Conservation (phyloP, 2,888 invertebrate species). For the Acrocera orbiculus region DNA sequence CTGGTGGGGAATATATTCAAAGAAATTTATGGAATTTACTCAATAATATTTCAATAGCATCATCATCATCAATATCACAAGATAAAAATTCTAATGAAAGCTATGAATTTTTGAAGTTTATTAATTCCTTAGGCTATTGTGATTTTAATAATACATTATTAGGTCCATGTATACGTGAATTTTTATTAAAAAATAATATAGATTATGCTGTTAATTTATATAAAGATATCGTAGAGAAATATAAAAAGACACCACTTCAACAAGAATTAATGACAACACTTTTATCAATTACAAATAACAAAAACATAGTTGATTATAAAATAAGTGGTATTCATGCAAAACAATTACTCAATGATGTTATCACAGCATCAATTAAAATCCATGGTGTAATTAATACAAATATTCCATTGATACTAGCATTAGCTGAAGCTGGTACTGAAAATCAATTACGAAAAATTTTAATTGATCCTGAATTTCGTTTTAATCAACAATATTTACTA, state of each 20-base stretch:
- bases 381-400: conserved; percentile 31
- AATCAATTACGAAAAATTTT: conserved; percentile 32
- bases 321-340: conserved; percentile 21
- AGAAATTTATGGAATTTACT: conserved; percentile 45
- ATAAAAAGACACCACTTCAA: conserved; percentile 45
- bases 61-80: conserved; percentile 9
- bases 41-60: conserved; percentile 32
- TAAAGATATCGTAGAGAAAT: conserved; percentile 31
- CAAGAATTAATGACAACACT: conserved; percentile 38
- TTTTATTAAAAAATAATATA: conserved; percentile 36
- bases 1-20: conserved; percentile 33
- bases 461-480: conserved; percentile 35
- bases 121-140: conserved; percentile 38
- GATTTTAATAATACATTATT: conserved; percentile 37
- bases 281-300: conserved; percentile 25
- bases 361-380: conserved; percentile 24
- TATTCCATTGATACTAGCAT: conserved; percentile 28
- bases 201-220: conserved; percentile 38
- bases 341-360: conserved; percentile 24
- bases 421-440: conserved; percentile 33
- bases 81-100: conserved; percentile 24
- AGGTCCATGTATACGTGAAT: conserved; percentile 43
- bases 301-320: conserved; percentile 13
- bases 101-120: conserved; percentile 34
- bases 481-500: conserved; percentile 35